Conservation (phyloP, 2,797 vertebrate species). For the Danio kyathit region DNA sequence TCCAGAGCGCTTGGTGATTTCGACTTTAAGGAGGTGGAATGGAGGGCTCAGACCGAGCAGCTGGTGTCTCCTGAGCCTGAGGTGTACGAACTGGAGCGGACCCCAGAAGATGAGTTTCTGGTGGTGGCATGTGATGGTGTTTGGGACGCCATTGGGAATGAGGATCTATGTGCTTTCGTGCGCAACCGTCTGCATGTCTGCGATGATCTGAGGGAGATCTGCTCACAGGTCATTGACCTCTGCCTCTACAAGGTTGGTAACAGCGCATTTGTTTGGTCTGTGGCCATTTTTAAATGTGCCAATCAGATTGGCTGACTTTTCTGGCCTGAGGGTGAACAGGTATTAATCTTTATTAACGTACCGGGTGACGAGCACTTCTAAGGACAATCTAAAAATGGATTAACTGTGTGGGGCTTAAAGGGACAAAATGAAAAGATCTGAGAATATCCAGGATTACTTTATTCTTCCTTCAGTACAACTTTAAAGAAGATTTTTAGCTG, state of each 20-base stretch:
- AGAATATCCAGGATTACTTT: too few relatives aligned
- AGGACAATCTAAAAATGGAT: not conserved
- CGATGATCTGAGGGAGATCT: slow-evolving; percentile 82
- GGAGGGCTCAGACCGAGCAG: slow-evolving; percentile 84
- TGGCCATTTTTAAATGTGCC: not conserved
- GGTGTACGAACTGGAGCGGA: slow-evolving; percentile 79
- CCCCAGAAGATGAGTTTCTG: slow-evolving; percentile 80
- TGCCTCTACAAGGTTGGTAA: slow-evolving; percentile 85
- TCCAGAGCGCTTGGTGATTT: slow-evolving; percentile 86
- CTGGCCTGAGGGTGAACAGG: not conserved
- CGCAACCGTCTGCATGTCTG: slow-evolving; percentile 80
- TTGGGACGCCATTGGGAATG: slow-evolving; percentile 84
- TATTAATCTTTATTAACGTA: not conserved
- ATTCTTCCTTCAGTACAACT: too few relatives aligned
- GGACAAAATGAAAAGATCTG: too few relatives aligned
- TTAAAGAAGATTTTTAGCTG: too few relatives aligned
- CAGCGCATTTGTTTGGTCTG: not conserved
- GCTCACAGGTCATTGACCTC: slow-evolving; percentile 83
- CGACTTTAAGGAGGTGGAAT: slow-evolving; percentile 84
- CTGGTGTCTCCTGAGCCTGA: slow-evolving; percentile 86
- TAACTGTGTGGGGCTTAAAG: not conserved
- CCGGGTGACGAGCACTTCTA: not conserved
- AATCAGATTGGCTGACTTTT: not conserved
- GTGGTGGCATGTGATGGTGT: slow-evolving; percentile 86
- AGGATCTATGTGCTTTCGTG: slow-evolving; percentile 81